Conservation (phyloP, 2,797 vertebrate genomes). For the Sternotherus odoratus region DNA sequence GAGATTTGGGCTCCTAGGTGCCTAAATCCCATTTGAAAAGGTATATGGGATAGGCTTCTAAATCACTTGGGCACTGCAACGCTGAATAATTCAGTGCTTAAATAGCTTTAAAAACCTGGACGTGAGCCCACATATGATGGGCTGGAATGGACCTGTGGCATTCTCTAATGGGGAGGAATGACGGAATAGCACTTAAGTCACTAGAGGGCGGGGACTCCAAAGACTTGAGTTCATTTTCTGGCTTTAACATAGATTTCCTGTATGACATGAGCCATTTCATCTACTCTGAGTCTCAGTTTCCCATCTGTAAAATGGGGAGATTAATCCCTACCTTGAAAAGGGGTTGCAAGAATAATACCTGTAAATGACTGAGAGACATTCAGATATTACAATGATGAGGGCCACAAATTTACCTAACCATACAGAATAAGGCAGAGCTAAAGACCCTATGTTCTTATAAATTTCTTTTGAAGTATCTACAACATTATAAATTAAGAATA, state of each 20-base stretch:
- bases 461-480: background rate
- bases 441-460: background rate
- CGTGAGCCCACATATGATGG: background rate
- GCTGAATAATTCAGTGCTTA: background rate
- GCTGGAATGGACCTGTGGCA: background rate
- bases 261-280: background rate
- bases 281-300: background rate
- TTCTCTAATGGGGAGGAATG: background rate
- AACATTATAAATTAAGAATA: background rate
- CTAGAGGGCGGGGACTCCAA: background rate
- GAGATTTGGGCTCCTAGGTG: background rate
- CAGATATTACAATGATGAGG: background rate
- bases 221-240: background rate
- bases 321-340: background rate
- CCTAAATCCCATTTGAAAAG: background rate
- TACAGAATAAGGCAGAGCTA: background rate
- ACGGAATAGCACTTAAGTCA: background rate
- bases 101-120: background rate
- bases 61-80: background rate
- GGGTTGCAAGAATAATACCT: background rate
- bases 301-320: background rate
- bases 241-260: background rate
- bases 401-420: fast-evolving
- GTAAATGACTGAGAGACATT: background rate
- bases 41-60: background rate